Percentiles rank a stretch among this genome's conserved stretches.
Evolutionary conservation across 2,888 invertebrate genomes (phyloP).

Genomic region (Pseudeuparius sepicola): DNA sequence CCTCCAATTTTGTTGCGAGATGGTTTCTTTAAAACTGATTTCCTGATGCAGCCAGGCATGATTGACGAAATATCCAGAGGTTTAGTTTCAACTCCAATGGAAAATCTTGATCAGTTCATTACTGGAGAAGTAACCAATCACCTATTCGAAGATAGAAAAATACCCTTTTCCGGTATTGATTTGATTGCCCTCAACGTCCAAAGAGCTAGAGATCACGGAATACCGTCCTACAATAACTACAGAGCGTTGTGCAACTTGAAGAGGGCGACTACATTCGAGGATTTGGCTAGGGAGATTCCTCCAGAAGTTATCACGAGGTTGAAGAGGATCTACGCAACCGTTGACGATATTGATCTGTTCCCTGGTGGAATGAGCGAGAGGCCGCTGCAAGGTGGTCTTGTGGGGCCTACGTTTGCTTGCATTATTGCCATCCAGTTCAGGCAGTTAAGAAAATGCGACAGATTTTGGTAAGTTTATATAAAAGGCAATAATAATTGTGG

Average conservation of each 20-base stretch:
- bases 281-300: constrained; percentile 77
- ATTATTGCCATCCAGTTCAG: constrained; percentile 92
- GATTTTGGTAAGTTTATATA: constrained; percentile 68
- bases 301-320: constrained; percentile 70
- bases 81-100: constrained; percentile 81
- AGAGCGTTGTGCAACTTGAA: constrained; percentile 83
- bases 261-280: constrained; percentile 75
- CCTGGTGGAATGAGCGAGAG: constrained; percentile 89
- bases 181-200: constrained; percentile 86
- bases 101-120: constrained; percentile 85
- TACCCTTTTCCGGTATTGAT: constrained; percentile 88
- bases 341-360: constrained; percentile 94
- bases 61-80: constrained; percentile 81
- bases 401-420: constrained; percentile 91
- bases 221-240: constrained; percentile 84
- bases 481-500: too few relatives aligned
- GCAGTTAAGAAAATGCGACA: constrained; percentile 82
- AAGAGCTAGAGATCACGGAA: constrained; percentile 76
- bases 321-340: constrained; percentile 74
- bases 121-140: constrained; percentile 93
- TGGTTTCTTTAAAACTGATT: constrained; percentile 86
- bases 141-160: constrained; percentile 79
- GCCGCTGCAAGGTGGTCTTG: constrained; percentile 79
- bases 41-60: constrained; percentile 66
- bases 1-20: constrained; percentile 77